A percentile compares a stretch with the other conserved stretches of the same genome.
These are phyloP conservation scores for Cecropterus lyciades DNA, from an alignment of 1,140 invertebrate genomes.

Conservation along the genomic window DNA sequence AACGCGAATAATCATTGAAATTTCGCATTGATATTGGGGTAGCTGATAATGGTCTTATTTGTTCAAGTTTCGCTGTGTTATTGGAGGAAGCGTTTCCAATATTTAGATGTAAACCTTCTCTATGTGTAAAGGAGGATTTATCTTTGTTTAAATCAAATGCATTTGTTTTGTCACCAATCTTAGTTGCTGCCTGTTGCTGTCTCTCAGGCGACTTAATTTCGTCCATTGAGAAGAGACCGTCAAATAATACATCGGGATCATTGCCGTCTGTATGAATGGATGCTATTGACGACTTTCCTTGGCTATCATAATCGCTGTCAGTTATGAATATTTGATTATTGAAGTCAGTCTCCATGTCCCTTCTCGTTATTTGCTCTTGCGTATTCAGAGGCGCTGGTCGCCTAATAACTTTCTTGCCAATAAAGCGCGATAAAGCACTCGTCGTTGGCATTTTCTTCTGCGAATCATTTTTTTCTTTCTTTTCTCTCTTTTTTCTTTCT, in stretches of 20 bases:
- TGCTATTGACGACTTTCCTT: conserved; percentile 62
- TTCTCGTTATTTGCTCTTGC: neutral
- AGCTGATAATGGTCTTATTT: neutral
- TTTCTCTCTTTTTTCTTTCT: conserved; percentile 36
- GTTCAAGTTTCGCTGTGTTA: neutral
- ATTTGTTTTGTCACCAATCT: neutral
- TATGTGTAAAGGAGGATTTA: neutral
- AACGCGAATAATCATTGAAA: neutral
- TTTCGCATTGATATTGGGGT: conserved; percentile 1
- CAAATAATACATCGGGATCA: conserved; percentile 59
- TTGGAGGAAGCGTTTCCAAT: neutral
- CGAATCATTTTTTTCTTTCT: conserved; percentile 36
- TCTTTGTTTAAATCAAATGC: neutral
- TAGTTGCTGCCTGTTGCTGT: neutral
- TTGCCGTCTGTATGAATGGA: conserved; percentile 53
- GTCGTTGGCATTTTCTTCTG: conserved; percentile 33
- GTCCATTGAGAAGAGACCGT: conserved; percentile 68
- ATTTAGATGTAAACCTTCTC: neutral
- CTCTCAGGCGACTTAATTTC: conserved; percentile 60
- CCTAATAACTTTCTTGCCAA: conserved; percentile 63
- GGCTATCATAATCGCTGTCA: conserved; percentile 67
- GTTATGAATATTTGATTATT: conserved; percentile 39
- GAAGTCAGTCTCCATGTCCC: conserved; percentile 21
- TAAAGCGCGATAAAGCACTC: conserved; percentile 52
- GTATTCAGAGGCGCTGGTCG: neutral